Base-by-base conservation (phyloP, 2,888 invertebrate species). In the Cephus pulcher region DNA sequence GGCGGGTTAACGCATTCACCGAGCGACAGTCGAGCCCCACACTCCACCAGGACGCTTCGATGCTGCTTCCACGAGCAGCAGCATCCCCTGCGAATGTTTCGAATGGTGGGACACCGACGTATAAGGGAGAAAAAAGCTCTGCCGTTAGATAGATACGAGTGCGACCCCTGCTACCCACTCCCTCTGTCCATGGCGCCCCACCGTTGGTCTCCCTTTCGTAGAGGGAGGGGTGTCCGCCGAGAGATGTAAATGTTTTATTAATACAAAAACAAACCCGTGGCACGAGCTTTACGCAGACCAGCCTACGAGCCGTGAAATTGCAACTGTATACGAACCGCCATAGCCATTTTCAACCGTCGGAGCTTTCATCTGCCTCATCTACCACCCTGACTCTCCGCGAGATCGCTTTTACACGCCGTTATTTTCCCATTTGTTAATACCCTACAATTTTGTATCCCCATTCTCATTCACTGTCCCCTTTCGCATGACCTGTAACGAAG, bases 11-110 rank as follows among this genome's bases (percentile, higher is more conserved):
- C 86, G 86, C 87, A 86, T 87, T 87, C 87, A 86, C 84, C 86
- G 82, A 86, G 84, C 86, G 84, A 87, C 88, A 88, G 89, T 88
- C 89, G 86, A 87, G 85, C 85, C 85, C 83, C 83, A 77, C 74
- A 68, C 34, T 37, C n/a, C 69, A 15, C 37, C 12, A 56, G 56
- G 56, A 23, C 56, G 56, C 23, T 56, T 23, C 56, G 23, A 23
- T 56, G 56, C 56, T 74, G 73, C 69, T 32, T 33, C 74, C 34
- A 32, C 56, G 35, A 77, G 77, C 73, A 34, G 75, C 77, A 40
- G 34, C 37, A 35, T 35, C 68, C 71, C 35, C 32, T 34, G 40
- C 77, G 76, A 75, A 77, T 77, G 75, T 75, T 78, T 76, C 35
- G 73, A 71, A 75, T 33, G 35, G 75, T 76, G 75, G 74, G 77